Evolutionary conservation across 2,797 vertebrate genomes (phyloP).

Genomic region (Natrix natrix): DNA sequence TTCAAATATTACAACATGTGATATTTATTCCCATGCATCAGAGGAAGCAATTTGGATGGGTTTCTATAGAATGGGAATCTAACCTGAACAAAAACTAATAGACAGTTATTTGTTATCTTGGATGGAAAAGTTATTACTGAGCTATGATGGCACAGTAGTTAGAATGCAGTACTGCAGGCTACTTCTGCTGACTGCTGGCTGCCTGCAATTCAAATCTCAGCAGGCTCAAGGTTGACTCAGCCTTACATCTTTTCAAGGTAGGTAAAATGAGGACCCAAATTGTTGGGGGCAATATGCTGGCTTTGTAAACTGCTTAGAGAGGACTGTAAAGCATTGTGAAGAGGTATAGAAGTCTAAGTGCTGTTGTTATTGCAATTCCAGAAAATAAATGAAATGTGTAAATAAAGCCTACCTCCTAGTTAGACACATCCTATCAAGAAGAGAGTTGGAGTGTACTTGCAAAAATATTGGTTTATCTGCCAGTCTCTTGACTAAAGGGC

Average conservation of each 20-base stretch:
- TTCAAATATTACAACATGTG: not conserved
- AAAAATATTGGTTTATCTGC: not conserved
- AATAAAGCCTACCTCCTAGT: not conserved
- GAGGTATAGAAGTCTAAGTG: too few species aligned
- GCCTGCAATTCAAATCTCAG: too few species aligned
- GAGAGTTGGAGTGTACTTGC: not conserved
- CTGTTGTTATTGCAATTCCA: not conserved
- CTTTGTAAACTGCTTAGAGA: too few species aligned
- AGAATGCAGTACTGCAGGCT: too few species aligned
- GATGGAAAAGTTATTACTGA: not conserved
- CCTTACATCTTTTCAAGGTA: too few species aligned
- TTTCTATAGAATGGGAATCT: not conserved
- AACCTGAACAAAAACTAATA: not conserved
- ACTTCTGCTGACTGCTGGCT: too few species aligned
- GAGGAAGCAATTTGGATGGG: not conserved
- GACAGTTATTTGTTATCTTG: not conserved
- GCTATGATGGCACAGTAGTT: too few species aligned
- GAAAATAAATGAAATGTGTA: not conserved
- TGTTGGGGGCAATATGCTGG: too few species aligned
- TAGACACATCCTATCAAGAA: not conserved
- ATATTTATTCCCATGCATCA: not conserved
- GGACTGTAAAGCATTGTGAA: too few species aligned
- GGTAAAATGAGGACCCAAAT: too few species aligned
- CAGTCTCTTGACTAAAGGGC: not conserved
- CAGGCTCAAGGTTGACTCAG: too few species aligned